Percentiles rank a stretch among this genome's conserved stretches.
These are phyloP conservation scores for Ranitomeya variabilis DNA, from an alignment of 2,113 vertebrate species.

Conservation along the genomic window DNA sequence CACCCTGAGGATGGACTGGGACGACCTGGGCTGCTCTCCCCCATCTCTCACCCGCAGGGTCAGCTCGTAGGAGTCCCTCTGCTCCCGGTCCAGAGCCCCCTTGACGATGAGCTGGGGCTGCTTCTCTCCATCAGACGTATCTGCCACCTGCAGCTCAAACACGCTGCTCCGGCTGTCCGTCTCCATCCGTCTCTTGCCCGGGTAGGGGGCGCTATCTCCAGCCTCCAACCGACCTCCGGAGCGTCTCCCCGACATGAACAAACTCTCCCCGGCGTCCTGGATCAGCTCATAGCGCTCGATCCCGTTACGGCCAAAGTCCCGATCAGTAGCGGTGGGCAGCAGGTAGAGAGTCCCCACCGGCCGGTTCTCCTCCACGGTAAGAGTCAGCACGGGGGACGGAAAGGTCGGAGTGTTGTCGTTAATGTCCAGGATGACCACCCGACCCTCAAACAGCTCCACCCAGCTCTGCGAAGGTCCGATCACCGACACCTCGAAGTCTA, in stretches of 20 bases:
- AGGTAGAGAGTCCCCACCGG: slow-evolving; percentile 96
- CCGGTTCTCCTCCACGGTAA: slow-evolving; percentile 97
- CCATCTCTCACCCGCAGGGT: slow-evolving; percentile 93
- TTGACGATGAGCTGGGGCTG: slow-evolving; percentile 98
- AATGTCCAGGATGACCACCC: slow-evolving; percentile 95
- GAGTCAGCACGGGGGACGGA: slow-evolving; percentile 93
- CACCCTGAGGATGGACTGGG: slow-evolving; percentile 92
- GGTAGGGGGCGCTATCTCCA: slow-evolving; percentile 69
- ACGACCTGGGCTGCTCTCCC: slow-evolving; percentile 92
- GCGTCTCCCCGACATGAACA: slow-evolving; percentile 37
- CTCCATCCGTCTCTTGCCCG: slow-evolving; percentile 75
- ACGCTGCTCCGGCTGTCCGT: slow-evolving; percentile 83
- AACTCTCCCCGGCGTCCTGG: slow-evolving; percentile 82
- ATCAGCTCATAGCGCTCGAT: slow-evolving; percentile 97
- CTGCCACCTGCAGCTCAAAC: slow-evolving; percentile 96
- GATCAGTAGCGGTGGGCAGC: slow-evolving; percentile 93
- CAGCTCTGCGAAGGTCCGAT: slow-evolving; percentile 98
- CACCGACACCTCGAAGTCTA: slow-evolving; percentile 98
- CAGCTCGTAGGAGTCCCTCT: slow-evolving; percentile 95
- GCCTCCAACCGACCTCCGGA: slow-evolving; percentile 63
- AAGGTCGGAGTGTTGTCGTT: slow-evolving; percentile 98
- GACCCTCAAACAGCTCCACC: slow-evolving; percentile 96
- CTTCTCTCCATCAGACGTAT: slow-evolving; percentile 97
- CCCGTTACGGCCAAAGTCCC: slow-evolving; percentile 95
- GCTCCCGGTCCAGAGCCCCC: slow-evolving; percentile 93